Conservation (phyloP, 2,113 vertebrate species). For the Ageneiosus marmoratus region DNA sequence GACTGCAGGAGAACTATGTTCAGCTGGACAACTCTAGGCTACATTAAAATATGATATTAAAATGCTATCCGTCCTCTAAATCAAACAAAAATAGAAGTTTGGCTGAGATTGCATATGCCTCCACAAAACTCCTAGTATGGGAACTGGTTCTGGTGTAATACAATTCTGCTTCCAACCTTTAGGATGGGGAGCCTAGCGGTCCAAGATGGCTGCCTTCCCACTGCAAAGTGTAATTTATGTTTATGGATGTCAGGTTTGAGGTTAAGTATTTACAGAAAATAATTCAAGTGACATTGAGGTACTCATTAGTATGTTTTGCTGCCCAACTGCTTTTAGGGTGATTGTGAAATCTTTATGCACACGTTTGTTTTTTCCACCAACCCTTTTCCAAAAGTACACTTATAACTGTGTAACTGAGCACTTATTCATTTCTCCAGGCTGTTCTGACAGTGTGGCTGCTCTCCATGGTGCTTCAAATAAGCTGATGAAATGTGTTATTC, state of each 20-base stretch:
- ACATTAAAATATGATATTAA: neutral
- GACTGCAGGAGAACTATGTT: neutral
- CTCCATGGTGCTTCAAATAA: neutral
- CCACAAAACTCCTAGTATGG: neutral
- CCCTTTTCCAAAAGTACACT: neutral
- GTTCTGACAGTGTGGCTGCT: neutral
- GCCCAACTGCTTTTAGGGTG: neutral
- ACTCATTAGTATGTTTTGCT: neutral
- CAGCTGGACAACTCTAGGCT: neutral
- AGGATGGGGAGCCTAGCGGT: neutral
- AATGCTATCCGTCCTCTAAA: neutral
- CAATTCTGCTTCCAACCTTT: rapidly evolving
- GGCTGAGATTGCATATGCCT: neutral
- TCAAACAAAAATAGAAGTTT: neutral
- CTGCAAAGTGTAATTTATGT: neutral
- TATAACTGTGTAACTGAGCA: neutral
- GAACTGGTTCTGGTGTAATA: neutral
- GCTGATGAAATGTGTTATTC: conserved; percentile 2
- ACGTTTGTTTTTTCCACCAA: neutral
- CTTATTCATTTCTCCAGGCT: neutral
- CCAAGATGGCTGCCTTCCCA: neutral
- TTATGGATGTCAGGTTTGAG: neutral
- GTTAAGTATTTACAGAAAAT: neutral
- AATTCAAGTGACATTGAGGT: neutral
- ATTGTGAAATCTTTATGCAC: neutral